Evolutionary conservation across 1,140 invertebrate species (phyloP).

Genomic region (Pogonognathellus flavescens): DNA sequence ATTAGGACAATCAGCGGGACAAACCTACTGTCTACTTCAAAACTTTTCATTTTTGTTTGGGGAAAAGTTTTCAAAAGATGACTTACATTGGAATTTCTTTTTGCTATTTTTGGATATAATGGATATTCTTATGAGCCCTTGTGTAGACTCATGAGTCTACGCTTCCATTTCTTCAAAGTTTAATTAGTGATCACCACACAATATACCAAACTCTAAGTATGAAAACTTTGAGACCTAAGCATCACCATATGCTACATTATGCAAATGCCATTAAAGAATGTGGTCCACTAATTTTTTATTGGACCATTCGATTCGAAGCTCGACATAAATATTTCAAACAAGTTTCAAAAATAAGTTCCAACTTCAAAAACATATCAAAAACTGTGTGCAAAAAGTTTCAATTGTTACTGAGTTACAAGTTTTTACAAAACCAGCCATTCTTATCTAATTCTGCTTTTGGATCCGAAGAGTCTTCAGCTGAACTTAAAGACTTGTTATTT

Average conservation of each 20-base stretch:
- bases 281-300: conserved; percentile 56
- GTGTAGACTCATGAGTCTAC: neutral
- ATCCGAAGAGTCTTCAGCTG: too few relatives aligned
- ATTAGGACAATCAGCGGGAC: conserved; percentile 68
- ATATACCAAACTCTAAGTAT: too few relatives aligned
- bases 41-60: conserved; percentile 69
- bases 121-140: conserved; percentile 27
- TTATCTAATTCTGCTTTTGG: too few relatives aligned
- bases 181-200: too few relatives aligned
- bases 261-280: too few relatives aligned
- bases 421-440: too few relatives aligned
- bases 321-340: conserved; percentile 66
- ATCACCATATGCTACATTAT: too few relatives aligned
- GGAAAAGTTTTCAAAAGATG: conserved; percentile 69
- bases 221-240: too few relatives aligned
- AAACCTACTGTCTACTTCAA: conserved; percentile 67
- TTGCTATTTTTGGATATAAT: conserved; percentile 16
- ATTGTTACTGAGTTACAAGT: conserved; percentile 35
- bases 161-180: too few relatives aligned
- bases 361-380: conserved; percentile 63
- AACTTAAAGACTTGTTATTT: too few relatives aligned
- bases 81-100: conserved; percentile 54
- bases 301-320: conserved; percentile 67
- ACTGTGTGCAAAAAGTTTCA: conserved; percentile 67
- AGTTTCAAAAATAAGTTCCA: conserved; percentile 55